Conservation (phyloP, 2,797 vertebrate species). For the Myotis pilosus region DNA sequence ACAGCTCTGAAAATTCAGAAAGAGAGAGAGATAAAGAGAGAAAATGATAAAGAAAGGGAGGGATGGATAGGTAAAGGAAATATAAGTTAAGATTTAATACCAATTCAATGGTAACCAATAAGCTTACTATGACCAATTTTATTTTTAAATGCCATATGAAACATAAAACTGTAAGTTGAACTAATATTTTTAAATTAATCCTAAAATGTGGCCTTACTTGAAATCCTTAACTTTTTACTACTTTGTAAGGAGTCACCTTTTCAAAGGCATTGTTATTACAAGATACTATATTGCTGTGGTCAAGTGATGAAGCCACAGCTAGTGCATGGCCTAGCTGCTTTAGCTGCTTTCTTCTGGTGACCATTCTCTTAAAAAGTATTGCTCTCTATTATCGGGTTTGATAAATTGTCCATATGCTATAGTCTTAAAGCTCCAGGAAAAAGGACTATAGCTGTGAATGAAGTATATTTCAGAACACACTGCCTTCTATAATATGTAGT, state of each 20-base stretch:
- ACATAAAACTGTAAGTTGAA: neutral
- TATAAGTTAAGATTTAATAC: neutral
- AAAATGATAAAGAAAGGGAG: neutral
- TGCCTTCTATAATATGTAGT: neutral
- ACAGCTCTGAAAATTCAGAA: neutral
- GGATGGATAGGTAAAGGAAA: neutral
- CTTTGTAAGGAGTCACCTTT: neutral
- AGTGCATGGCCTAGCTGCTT: neutral
- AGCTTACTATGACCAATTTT: neutral
- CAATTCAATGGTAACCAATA: neutral
- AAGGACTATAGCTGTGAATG: neutral
- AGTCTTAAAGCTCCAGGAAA: neutral
- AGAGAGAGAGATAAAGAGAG: neutral
- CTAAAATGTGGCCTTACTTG: neutral
- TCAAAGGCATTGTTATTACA: neutral
- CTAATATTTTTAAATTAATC: neutral
- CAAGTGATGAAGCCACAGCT: neutral
- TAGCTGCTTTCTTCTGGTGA: neutral
- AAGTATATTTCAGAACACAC: neutral
- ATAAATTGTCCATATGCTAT: neutral
- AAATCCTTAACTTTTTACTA: neutral
- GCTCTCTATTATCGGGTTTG: neutral
- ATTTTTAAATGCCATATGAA: neutral
- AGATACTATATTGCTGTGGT: neutral
- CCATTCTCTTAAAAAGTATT: neutral